Evolutionary conservation across 2,113 vertebrate species (phyloP).

Genomic region (Ciconia maguari): DNA sequence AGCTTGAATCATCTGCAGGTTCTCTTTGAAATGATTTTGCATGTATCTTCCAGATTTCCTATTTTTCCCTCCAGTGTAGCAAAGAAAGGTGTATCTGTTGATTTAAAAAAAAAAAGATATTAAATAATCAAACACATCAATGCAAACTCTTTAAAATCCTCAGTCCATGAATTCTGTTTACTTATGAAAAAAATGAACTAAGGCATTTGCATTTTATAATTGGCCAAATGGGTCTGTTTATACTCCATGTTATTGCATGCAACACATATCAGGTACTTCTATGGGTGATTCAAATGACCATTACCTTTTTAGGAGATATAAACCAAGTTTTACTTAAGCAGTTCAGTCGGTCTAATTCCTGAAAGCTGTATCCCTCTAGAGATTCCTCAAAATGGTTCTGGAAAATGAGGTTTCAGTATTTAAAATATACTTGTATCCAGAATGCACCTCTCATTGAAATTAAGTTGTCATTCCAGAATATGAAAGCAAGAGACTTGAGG

Average conservation of each 20-base stretch:
- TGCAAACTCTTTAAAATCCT: not conserved
- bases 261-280: not conserved
- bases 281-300: not conserved
- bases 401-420: not conserved
- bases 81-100: not conserved
- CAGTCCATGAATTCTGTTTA: not conserved
- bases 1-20: not conserved
- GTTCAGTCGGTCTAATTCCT: not conserved
- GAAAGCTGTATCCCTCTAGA: not conserved
- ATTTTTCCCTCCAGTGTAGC: not conserved
- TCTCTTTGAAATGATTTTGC: not conserved
- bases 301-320: not conserved
- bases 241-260: not conserved
- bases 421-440: not conserved
- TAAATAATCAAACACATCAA: not conserved
- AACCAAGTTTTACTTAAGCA: not conserved
- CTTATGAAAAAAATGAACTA: not conserved
- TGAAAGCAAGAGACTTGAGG: not conserved
- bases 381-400: not conserved
- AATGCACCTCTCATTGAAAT: not conserved
- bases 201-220: not conserved
- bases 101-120: too few relatives aligned
- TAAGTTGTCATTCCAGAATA: not conserved
- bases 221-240: not conserved
- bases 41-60: not conserved